Evolutionary conservation across 2,797 vertebrate species (phyloP).

Genomic region (Tapirus indicus): DNA sequence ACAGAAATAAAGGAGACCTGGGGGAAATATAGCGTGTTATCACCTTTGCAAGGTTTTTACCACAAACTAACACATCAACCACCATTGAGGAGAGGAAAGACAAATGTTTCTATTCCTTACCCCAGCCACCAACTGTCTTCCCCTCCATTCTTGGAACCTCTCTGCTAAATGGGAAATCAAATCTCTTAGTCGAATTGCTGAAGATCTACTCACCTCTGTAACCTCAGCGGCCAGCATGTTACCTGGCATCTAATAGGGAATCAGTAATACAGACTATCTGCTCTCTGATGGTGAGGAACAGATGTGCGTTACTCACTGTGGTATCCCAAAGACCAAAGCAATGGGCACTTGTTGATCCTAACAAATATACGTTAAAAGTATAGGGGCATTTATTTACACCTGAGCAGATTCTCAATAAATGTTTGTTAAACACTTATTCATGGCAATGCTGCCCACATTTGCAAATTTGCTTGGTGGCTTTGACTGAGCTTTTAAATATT

Average conservation of each 20-base stretch:
- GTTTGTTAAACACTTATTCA: not conserved
- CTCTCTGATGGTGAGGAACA: not conserved
- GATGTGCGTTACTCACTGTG: not conserved
- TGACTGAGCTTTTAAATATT: not conserved
- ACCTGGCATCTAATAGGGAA: not conserved
- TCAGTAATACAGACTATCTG: not conserved
- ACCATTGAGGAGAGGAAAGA: not conserved
- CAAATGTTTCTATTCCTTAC: not conserved
- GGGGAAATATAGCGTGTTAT: not conserved
- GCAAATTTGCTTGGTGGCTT: not conserved
- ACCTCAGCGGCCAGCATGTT: not conserved
- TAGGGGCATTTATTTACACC: not conserved
- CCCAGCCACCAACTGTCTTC: not conserved
- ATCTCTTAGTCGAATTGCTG: not conserved
- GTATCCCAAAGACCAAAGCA: not conserved
- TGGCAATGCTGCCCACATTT: not conserved
- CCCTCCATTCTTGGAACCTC: not conserved
- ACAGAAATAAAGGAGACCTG: not conserved
- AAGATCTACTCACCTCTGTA: not conserved
- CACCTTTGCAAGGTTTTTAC: not conserved
- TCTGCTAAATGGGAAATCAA: not conserved
- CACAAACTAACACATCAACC: not conserved
- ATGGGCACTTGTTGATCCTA: not conserved
- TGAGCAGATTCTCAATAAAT: not conserved
- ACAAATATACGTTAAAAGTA: not conserved